Evolutionary conservation across 1,140 invertebrate genomes (phyloP).

Genomic region (Melanaphis sacchari): DNA sequence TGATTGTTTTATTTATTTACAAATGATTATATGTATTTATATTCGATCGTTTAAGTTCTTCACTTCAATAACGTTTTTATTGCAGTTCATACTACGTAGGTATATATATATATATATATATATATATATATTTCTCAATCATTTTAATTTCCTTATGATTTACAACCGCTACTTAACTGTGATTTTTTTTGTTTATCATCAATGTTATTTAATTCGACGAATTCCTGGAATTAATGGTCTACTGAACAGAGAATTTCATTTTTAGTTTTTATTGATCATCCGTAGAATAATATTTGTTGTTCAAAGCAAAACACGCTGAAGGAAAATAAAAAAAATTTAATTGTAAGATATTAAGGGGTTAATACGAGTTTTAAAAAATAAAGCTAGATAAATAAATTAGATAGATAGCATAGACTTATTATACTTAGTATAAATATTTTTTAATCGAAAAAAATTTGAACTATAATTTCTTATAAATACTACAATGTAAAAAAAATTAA

Average conservation of each 20-base stretch:
- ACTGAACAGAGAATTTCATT: background rate
- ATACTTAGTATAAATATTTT: background rate
- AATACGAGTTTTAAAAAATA: background rate
- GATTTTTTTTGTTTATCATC: background rate
- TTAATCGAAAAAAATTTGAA: no score
- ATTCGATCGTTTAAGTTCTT: background rate
- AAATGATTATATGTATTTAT: background rate
- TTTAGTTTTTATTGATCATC: slow-evolving; percentile 36
- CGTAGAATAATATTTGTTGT: background rate
- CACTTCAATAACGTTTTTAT: background rate
- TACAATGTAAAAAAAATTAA: background rate
- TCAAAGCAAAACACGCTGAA: background rate
- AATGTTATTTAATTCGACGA: background rate
- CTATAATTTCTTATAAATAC: background rate
- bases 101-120: background rate
- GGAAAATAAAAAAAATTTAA: background rate
- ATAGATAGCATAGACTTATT: background rate
- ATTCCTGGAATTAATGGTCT: background rate
- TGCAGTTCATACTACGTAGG: background rate
- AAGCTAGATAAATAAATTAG: background rate
- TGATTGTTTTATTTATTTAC: background rate
- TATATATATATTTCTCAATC: background rate
- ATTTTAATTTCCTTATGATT: background rate
- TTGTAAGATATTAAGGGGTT: no score
- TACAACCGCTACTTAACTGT: background rate